These are phyloP conservation scores for Poecilobothrus nobilitatus DNA, from an alignment of 2,888 invertebrate species.

Conservation along the genomic window DNA sequence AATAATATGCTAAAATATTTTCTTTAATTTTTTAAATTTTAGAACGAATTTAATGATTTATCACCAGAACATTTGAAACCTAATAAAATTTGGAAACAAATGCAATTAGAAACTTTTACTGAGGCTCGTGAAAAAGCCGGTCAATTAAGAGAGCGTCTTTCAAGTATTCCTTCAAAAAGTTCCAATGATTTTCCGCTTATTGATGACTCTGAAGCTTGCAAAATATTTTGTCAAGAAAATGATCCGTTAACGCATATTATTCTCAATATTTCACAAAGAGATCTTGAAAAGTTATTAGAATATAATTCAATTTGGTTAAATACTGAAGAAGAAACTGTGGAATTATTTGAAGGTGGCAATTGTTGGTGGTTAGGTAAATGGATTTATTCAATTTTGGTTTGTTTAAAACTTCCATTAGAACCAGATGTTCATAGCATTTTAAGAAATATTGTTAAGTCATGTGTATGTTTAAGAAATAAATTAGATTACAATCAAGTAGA, in stretches of 20 bases:
- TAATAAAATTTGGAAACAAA: conserved; percentile 38
- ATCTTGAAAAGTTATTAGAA: conserved; percentile 36
- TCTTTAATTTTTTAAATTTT: conserved; percentile 4
- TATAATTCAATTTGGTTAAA: conserved; percentile 35
- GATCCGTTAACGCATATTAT: conserved; percentile 35
- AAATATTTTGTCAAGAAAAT: conserved; percentile 32
- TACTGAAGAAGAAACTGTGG: conserved; percentile 12
- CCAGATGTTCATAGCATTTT: conserved; percentile 38
- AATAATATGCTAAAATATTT: background rate
- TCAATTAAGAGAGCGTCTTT: conserved; percentile 26
- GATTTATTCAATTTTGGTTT: conserved; percentile 39
- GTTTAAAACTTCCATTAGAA: conserved; percentile 39
- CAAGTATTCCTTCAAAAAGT: conserved; percentile 24
- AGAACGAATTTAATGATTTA: conserved; percentile 25
- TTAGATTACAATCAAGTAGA: conserved; percentile 28
- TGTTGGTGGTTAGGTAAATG: conserved; percentile 39
- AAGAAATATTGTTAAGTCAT: conserved; percentile 37
- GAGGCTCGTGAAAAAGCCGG: conserved; percentile 28
- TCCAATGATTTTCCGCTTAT: conserved; percentile 28
- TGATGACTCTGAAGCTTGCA: conserved; percentile 31
- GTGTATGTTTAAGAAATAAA: conserved; percentile 33
- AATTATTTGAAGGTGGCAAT: conserved; percentile 15
- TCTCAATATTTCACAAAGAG: conserved; percentile 35
- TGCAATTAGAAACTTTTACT: conserved; percentile 34
- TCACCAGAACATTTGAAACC: conserved; percentile 32